Base-by-base conservation (phyloP, 1,140 invertebrate species). In the Zaprionus ornatus region DNA sequence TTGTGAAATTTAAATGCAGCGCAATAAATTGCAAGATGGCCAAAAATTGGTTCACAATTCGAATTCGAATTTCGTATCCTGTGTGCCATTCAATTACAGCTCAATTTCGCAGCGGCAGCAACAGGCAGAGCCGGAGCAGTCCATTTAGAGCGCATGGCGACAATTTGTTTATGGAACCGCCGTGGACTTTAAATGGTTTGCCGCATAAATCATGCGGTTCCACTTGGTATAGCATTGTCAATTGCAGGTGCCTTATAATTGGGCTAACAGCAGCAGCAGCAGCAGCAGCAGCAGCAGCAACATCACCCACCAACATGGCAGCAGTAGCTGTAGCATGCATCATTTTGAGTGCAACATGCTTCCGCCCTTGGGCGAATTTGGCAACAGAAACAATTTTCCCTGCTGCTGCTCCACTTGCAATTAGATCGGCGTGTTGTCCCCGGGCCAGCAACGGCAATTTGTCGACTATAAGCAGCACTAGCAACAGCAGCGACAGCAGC, bases 111-210 rank as follows among this genome's bases (percentile, higher is more conserved):
- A 52, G 48, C 54, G 37, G 37, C 21, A 17, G 35, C 56, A 54
- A 54, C 62, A 40, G 68, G 29, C 56, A 42, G 48, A 73, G 62
- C 61, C n/a, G 10, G 29, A 32, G 7, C 40, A 45, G 40, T 73
- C 85, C 85, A 90, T 90, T 90, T 90, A 90, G 78, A 90, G 85
- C 80, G 76, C 69, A 59, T 68, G 85, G 86, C 82, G 85, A 90
- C 85, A 90, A 90, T 90, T 90, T 90, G 85, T 90, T 90, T 90
- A 90, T 90, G 85, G 85, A 81, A 81, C 85, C 85, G 85, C 81
- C 85, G 62, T 67, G 75, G 69, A 88, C 85, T 88, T 81, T 84
- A 90, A 90, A 90, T 90, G 85, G 85, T 55, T 65, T 66, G 82
- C 72, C 74, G 81, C 85, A 88, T 88, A 88, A 88, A 88, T 88